These are phyloP conservation scores for Forbesichthys papilliferus DNA, from an alignment of 2,113 vertebrate genomes.

Conservation along the genomic window DNA sequence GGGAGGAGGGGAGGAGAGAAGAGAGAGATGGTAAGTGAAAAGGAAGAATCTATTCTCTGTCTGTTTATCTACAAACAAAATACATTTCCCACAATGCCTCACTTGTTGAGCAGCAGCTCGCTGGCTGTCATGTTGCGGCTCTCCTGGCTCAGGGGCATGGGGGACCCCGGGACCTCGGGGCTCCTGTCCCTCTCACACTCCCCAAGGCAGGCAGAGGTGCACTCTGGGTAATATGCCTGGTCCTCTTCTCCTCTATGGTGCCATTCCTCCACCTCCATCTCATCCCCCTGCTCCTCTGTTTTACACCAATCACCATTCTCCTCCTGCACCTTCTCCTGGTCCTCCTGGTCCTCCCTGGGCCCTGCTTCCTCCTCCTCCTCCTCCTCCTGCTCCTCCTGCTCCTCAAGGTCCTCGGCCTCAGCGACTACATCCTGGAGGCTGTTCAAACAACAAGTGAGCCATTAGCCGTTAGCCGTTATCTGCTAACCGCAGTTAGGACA, in stretches of 20 bases:
- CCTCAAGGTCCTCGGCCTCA: not conserved
- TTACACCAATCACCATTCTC: not conserved
- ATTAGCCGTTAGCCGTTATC: no score
- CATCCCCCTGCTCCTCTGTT: not conserved
- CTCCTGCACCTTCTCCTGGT: conserved; percentile 2
- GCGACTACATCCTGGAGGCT: conserved; percentile 34
- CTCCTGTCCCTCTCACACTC: conserved; percentile 43
- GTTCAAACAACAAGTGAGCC: not conserved
- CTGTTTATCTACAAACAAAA: not conserved
- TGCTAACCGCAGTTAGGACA: no score
- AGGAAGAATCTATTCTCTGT: no score
- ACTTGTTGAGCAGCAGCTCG: conserved; percentile 77
- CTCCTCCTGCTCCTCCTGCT: not conserved
- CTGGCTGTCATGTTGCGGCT: conserved; percentile 71
- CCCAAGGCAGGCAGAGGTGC: conserved; percentile 29
- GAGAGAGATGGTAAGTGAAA: no score
- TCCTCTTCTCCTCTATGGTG: conserved; percentile 23
- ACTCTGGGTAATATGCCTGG: conserved; percentile 23
- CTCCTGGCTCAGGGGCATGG: conserved; percentile 56
- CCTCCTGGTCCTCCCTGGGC: conserved; percentile 13
- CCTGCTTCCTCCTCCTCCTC: not conserved
- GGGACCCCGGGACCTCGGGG: conserved; percentile 45
- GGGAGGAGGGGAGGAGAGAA: not conserved
- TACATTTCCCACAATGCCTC: conserved; percentile 36
- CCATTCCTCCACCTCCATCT: conserved; percentile 7